Conservation (phyloP, 2,797 vertebrate species). For the Microctenopoma stevenorrisi region DNA sequence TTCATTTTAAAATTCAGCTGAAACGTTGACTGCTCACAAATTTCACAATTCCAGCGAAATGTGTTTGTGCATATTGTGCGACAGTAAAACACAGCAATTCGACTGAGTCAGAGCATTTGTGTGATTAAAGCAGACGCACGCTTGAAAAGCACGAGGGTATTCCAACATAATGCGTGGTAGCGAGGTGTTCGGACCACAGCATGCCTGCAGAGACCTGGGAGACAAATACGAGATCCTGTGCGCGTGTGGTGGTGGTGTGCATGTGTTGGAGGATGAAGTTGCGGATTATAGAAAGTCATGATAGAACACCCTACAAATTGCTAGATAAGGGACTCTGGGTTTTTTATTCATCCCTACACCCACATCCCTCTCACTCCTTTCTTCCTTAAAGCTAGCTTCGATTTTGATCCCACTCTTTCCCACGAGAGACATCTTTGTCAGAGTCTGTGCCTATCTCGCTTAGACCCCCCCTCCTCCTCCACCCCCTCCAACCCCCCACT, state of each 20-base stretch:
- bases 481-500: constrained; percentile 25
- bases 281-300: constrained; percentile 70
- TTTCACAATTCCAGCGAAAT: not conserved
- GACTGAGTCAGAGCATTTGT: constrained; percentile 22
- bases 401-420: constrained; percentile 71
- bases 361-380: constrained; percentile 55
- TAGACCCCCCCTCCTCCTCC: constrained; percentile 27
- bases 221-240: constrained; percentile 40
- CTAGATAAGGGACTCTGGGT: constrained; percentile 64
- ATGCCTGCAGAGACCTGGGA: constrained; percentile 21
- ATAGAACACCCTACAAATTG: constrained; percentile 71
- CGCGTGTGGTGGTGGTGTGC: constrained; percentile 37
- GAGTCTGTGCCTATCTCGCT: constrained; percentile 44
- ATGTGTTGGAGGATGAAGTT: constrained; percentile 63
- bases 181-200: constrained; percentile 20
- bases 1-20: constrained; percentile 34
- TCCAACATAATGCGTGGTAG: constrained; percentile 24
- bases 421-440: constrained; percentile 67
- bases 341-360: constrained; percentile 60
- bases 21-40: constrained; percentile 34
- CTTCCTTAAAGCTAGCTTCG: constrained; percentile 58
- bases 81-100: constrained; percentile 3
- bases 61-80: not conserved
- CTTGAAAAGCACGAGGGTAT: constrained; percentile 18
- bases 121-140: constrained; percentile 17